Percentiles rank a stretch among this genome's conserved stretches.
These are phyloP conservation scores for Eueides isabella DNA, from an alignment of 1,140 invertebrate genomes.

Conservation along the genomic window DNA sequence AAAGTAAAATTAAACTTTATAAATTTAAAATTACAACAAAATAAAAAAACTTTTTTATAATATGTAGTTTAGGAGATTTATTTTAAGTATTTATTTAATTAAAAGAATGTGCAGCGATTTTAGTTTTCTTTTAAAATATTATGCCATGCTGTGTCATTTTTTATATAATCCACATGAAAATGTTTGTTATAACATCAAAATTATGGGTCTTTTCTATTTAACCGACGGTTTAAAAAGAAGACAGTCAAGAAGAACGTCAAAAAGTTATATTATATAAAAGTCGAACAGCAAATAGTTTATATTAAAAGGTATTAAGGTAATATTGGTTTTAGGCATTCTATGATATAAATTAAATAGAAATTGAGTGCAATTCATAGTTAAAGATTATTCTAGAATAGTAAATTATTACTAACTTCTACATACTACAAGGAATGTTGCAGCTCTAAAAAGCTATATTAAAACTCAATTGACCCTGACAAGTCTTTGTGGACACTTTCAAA, in stretches of 20 bases:
- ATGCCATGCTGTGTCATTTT: too few species aligned
- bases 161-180: too few species aligned
- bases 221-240: neutral
- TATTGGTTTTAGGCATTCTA: conserved; percentile 9
- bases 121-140: too few species aligned
- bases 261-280: conserved; percentile 7
- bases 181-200: too few species aligned
- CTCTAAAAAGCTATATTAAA: conserved; percentile 31
- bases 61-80: too few species aligned
- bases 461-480: conserved; percentile 27
- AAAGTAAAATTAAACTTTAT: too few species aligned
- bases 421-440: conserved; percentile 24
- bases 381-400: conserved; percentile 3
- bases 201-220: too few species aligned
- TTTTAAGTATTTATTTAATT: too few species aligned
- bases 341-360: conserved; percentile 14
- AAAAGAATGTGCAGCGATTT: too few species aligned
- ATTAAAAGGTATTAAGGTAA: neutral
- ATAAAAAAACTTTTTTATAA: too few species aligned
- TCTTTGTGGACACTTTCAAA: conserved; percentile 12
- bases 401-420: conserved; percentile 16
- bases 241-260: neutral
- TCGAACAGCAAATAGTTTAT: conserved; percentile 7
- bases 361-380: conserved; percentile 17
- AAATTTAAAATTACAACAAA: too few species aligned